A percentile compares a stretch with the other conserved stretches of the same genome.
phyloP scores from a whole-genome alignment of 2,888 invertebrate species.

The Cordilura impudica region DNA sequence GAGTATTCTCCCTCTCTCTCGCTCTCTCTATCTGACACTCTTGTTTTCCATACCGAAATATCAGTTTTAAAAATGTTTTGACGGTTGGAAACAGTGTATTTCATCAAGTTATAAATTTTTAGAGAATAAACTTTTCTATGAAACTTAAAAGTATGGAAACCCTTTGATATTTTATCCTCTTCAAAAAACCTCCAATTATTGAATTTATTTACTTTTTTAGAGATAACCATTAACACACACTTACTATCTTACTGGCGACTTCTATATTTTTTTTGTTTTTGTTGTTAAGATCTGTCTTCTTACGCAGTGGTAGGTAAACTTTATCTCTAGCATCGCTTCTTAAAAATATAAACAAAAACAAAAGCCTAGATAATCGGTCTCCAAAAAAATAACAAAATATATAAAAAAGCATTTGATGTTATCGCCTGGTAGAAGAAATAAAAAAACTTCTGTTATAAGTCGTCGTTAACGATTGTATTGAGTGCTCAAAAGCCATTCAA shows the following conservation, averaged over 20 bases:
- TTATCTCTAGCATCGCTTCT: constrained; percentile 57
- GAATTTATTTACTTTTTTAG: constrained; percentile 25
- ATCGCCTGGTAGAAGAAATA: constrained; percentile 51
- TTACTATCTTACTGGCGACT: constrained; percentile 24
- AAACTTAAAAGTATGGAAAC: too few relatives aligned
- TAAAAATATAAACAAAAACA: constrained; percentile 14
- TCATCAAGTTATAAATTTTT: too few relatives aligned
- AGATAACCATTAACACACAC: constrained; percentile 55
- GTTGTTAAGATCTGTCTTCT: constrained; percentile 39
- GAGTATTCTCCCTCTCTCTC: too few relatives aligned
- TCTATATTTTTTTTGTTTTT: not conserved
- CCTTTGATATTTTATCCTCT: not conserved
- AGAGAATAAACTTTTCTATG: too few relatives aligned
- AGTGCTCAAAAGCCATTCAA: constrained; percentile 63
- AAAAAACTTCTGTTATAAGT: constrained; percentile 51
- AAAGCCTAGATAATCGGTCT: constrained; percentile 58
- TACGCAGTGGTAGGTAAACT: constrained; percentile 62
- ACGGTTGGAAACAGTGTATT: too few relatives aligned
- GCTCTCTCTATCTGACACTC: too few relatives aligned
- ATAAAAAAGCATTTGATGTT: constrained; percentile 60
- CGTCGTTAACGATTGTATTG: constrained; percentile 61
- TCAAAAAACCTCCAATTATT: constrained; percentile 39
- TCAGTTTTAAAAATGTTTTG: too few relatives aligned
- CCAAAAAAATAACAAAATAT: constrained; percentile 6
- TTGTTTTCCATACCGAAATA: too few relatives aligned